These are phyloP conservation scores for Hetaerina titia DNA, from an alignment of 2,888 invertebrate genomes.

Conservation along the genomic window DNA sequence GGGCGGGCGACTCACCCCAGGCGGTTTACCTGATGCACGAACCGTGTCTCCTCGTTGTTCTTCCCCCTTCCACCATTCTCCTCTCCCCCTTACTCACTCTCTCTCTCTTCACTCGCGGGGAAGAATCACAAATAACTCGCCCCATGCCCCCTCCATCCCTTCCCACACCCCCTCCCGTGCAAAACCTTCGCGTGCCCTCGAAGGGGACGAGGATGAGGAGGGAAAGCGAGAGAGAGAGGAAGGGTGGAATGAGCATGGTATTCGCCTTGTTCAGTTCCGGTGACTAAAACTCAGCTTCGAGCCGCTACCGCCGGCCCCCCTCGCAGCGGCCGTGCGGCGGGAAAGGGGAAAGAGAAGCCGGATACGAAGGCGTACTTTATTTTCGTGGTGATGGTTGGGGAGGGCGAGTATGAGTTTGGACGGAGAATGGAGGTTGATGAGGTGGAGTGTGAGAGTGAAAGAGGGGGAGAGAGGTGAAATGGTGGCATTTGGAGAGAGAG, in stretches of 20 bases:
- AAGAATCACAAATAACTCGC: background rate
- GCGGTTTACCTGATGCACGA: conserved; percentile 1
- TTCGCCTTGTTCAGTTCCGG: background rate
- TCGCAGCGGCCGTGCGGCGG: background rate
- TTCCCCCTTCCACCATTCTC: background rate
- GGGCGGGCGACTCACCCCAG: background rate
- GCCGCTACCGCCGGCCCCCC: background rate
- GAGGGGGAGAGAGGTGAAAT: background rate
- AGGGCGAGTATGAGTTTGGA: background rate
- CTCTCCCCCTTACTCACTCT: no score
- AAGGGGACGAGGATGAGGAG: background rate
- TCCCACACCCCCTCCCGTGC: background rate
- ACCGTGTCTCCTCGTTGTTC: background rate
- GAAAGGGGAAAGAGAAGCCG: background rate
- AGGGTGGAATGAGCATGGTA: no score
- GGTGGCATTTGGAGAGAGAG: background rate
- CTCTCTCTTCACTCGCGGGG: background rate
- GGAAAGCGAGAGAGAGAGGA: no score
- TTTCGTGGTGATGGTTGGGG: background rate
- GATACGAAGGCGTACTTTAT: background rate
- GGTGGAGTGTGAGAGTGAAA: background rate
- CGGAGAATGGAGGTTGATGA: background rate
- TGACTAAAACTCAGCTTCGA: background rate
- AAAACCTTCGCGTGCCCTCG: background rate
- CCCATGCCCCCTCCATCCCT: background rate